These are phyloP conservation scores for Ornithoptera alexandrae DNA, from an alignment of 2,888 invertebrate genomes.

Conservation along the genomic window DNA sequence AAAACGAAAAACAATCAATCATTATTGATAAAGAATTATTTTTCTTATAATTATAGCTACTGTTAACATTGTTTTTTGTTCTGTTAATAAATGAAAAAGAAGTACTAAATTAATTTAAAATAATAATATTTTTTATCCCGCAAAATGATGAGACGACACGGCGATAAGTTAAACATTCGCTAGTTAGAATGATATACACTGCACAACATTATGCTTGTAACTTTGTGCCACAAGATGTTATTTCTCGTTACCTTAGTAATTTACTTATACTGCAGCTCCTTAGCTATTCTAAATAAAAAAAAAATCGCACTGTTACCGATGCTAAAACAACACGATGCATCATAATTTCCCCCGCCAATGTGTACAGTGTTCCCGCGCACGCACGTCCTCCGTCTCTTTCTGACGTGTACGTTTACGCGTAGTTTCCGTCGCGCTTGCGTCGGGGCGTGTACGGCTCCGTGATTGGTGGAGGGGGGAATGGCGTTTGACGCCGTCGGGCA, in stretches of 20 bases:
- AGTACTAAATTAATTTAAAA: too few species aligned
- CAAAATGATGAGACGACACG: too few species aligned
- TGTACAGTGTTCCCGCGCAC: slow-evolving; percentile 56
- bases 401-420: slow-evolving; percentile 37
- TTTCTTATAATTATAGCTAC: too few species aligned
- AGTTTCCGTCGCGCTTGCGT: slow-evolving; percentile 44
- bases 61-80: too few species aligned
- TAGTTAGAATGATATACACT: too few species aligned
- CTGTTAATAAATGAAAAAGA: too few species aligned
- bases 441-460: slow-evolving; percentile 67
- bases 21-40: too few species aligned
- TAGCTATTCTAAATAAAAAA: slow-evolving; percentile 57
- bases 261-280: slow-evolving; percentile 42
- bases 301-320: slow-evolving; percentile 73
- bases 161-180: too few species aligned
- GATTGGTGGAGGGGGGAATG: slow-evolving; percentile 73
- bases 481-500: slow-evolving; percentile 54
- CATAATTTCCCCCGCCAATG: slow-evolving; percentile 68
- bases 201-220: too few species aligned
- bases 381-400: slow-evolving; percentile 55
- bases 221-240: background rate
- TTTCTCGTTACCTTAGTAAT: slow-evolving; percentile 6
- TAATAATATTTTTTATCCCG: too few species aligned
- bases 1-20: too few species aligned
- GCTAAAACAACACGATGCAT: slow-evolving; percentile 78